Conservation (phyloP, 2,113 vertebrate genomes). For the Fregetta grallaria region DNA sequence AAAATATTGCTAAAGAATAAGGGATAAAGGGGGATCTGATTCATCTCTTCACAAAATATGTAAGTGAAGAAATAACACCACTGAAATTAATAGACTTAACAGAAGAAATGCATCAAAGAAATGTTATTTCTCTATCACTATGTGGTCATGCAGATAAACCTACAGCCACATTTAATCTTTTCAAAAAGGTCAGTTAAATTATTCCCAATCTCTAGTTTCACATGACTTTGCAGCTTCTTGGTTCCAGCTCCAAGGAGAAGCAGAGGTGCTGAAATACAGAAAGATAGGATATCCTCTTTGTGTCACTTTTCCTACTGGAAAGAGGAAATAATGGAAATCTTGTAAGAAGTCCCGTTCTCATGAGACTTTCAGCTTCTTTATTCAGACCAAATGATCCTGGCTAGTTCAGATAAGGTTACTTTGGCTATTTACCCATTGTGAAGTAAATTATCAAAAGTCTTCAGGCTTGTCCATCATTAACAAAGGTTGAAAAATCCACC, state of each 20-base stretch:
- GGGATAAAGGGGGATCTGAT: not conserved
- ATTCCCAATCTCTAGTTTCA: not conserved
- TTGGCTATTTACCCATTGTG: slow-evolving; percentile 34
- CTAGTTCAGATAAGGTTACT: slow-evolving; percentile 61
- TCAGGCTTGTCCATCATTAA: slow-evolving; percentile 33
- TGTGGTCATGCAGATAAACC: not conserved
- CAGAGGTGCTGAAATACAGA: slow-evolving; percentile 35
- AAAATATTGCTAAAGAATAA: not conserved
- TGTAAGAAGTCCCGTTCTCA: slow-evolving; percentile 29
- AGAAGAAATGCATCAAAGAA: not conserved
- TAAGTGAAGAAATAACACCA: not conserved
- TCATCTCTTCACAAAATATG: not conserved
- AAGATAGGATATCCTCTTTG: slow-evolving; percentile 51
- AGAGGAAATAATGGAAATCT: slow-evolving; percentile 49
- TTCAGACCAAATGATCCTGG: slow-evolving; percentile 28
- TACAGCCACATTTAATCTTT: not conserved
- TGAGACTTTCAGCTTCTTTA: slow-evolving; percentile 37
- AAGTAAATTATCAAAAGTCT: slow-evolving; percentile 47
- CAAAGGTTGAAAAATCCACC: slow-evolving; percentile 28
- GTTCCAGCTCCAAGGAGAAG: not conserved
- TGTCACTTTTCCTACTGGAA: slow-evolving; percentile 48
- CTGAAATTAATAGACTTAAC: not conserved
- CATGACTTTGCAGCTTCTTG: not conserved
- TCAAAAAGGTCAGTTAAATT: not conserved
- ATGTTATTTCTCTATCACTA: not conserved